These are phyloP conservation scores for Nasonia giraulti DNA, from an alignment of 1,140 invertebrate genomes.

Conservation along the genomic window DNA sequence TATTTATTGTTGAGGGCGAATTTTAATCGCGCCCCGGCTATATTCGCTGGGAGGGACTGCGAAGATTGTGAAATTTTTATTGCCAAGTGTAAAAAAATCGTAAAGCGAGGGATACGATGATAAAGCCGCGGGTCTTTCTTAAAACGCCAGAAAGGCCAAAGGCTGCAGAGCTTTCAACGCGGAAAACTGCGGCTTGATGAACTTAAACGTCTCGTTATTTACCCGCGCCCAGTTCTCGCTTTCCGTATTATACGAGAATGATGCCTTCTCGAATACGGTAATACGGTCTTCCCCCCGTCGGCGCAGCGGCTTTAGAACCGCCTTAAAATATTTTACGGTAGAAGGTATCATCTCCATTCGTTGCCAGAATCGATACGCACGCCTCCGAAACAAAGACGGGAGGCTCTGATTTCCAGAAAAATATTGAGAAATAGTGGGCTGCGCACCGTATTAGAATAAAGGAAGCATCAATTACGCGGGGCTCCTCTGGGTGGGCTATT, in stretches of 20 bases:
- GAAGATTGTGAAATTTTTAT: background rate
- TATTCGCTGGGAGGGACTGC: background rate
- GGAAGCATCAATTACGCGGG: no score
- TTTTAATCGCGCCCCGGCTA: background rate
- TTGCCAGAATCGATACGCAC: background rate
- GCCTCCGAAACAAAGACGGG: no score
- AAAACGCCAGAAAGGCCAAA: background rate
- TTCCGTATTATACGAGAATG: no score
- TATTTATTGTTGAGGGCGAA: background rate
- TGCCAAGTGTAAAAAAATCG: background rate
- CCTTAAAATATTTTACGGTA: background rate
- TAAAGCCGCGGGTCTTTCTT: background rate
- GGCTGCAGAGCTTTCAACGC: background rate
- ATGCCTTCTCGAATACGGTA: no score
- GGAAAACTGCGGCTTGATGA: constrained; percentile 1
- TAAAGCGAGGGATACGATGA: background rate
- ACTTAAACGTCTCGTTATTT: background rate
- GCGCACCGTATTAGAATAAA: no score
- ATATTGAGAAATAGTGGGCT: no score
- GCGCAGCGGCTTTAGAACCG: no score
- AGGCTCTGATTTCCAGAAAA: no score
- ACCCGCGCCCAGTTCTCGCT: background rate
- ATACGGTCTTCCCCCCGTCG: no score
- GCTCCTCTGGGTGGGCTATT: background rate
- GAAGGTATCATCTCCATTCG: background rate